Conservation (phyloP, 2,113 vertebrate genomes). For the Hippocampus guttulatus region DNA sequence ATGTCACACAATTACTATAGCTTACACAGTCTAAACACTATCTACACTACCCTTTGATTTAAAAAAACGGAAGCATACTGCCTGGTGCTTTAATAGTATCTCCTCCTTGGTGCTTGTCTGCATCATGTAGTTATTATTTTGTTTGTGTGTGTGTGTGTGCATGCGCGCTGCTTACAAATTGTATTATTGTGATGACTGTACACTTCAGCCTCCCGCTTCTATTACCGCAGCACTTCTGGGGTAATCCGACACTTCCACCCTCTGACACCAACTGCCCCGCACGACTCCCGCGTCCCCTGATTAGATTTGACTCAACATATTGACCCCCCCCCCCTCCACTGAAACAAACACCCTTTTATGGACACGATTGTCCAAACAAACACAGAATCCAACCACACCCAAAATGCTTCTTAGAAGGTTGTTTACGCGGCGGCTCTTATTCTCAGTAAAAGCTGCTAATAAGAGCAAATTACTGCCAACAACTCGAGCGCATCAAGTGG, state of each 20-base stretch:
- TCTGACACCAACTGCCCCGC: slow-evolving; percentile 58
- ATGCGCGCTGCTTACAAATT: not conserved
- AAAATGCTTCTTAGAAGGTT: slow-evolving; percentile 54
- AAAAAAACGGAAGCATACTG: not conserved
- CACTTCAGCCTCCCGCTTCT: slow-evolving; percentile 12
- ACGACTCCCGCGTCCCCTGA: slow-evolving; percentile 56
- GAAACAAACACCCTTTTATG: slow-evolving; percentile 62
- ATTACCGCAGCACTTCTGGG: slow-evolving; percentile 39
- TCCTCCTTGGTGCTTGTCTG: slow-evolving; percentile 14
- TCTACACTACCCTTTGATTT: too few relatives aligned
- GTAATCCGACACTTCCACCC: slow-evolving; percentile 55
- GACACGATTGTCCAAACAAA: slow-evolving; percentile 33
- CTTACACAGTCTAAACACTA: too few relatives aligned
- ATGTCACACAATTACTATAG: too few relatives aligned
- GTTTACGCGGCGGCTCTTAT: slow-evolving; percentile 82
- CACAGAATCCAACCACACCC: slow-evolving; percentile 25
- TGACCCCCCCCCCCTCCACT: slow-evolving; percentile 49
- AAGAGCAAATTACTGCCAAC: slow-evolving; percentile 82
- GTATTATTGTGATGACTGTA: slow-evolving; percentile 1
- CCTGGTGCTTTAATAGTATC: not conserved
- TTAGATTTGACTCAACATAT: slow-evolving; percentile 69
- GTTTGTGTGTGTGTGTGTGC: too few relatives aligned
- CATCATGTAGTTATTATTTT: slow-evolving; percentile 1
- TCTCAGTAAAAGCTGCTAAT: slow-evolving; percentile 82
- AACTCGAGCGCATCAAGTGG: slow-evolving; percentile 84